Percentiles rank a stretch among this genome's conserved stretches.
Conservation (phyloP, 2,888 invertebrate genomes). For the Spodoptera exigua region DNA sequence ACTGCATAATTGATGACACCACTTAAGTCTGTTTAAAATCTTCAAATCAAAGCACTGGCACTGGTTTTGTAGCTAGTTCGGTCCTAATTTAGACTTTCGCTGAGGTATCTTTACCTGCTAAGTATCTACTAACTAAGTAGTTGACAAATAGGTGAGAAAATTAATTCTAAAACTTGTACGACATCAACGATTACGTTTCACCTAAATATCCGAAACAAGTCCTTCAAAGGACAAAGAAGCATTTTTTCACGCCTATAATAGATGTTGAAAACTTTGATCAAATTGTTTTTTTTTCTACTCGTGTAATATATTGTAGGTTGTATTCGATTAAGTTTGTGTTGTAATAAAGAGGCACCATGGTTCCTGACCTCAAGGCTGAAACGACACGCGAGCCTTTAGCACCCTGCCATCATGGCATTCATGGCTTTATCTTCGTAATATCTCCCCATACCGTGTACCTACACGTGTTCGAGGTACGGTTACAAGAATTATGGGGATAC, state of each 20-base stretch:
- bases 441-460: constrained; percentile 58
- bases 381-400: constrained; percentile 76
- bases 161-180: too few species aligned
- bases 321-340: constrained; percentile 81
- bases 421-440: constrained; percentile 76
- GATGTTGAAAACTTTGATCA: constrained; percentile 57
- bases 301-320: constrained; percentile 69
- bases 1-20: too few species aligned
- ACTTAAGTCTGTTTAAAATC: too few species aligned
- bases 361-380: constrained; percentile 70
- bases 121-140: too few species aligned
- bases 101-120: too few species aligned
- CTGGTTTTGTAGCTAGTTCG: too few species aligned
- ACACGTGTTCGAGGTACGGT: constrained; percentile 39
- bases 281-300: constrained; percentile 60
- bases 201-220: too few species aligned
- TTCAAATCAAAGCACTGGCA: too few species aligned
- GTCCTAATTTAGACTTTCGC: too few species aligned
- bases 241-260: constrained; percentile 42
- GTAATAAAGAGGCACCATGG: constrained; percentile 72
- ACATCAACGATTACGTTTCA: too few species aligned
- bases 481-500: constrained; percentile 33
- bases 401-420: constrained; percentile 69
- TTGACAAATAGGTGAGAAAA: too few species aligned
- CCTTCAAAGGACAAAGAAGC: too few species aligned